phyloP scores from a whole-genome alignment of 2,113 vertebrate genomes.

The Anthoscopus minutus region DNA sequence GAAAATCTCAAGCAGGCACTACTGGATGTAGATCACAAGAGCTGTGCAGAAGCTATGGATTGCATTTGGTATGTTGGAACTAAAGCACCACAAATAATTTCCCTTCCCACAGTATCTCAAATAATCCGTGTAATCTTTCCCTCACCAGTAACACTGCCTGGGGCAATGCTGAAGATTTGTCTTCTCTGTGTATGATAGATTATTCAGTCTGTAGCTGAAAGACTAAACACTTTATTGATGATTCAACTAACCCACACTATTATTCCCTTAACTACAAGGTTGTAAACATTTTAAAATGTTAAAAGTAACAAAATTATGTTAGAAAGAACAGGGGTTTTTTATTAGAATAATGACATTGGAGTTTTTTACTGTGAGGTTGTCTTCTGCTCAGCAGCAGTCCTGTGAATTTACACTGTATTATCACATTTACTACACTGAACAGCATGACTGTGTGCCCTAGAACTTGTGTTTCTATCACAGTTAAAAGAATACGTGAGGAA shows the following conservation, averaged over 20 bases:
- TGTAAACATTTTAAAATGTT: background rate
- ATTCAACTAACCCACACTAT: background rate
- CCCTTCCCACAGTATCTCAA: background rate
- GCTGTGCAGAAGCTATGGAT: background rate
- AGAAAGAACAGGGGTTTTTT: background rate
- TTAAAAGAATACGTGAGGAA: background rate
- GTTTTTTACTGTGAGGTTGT: background rate
- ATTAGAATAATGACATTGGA: background rate
- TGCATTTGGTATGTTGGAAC: background rate
- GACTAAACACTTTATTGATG: background rate
- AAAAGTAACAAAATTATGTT: background rate
- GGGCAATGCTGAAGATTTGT: background rate
- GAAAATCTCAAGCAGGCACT: background rate
- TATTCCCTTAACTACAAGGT: background rate
- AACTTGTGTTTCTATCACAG: rapidly evolving
- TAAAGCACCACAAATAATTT: background rate
- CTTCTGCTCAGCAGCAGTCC: background rate
- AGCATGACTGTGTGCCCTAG: background rate
- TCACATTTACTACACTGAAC: background rate
- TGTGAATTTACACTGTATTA: background rate
- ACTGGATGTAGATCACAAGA: background rate
- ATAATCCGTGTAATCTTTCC: background rate
- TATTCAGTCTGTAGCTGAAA: background rate
- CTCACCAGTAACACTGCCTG: background rate
- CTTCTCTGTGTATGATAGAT: background rate